Base-by-base conservation (phyloP, 2,888 invertebrate species). In the Aradus depressus region DNA sequence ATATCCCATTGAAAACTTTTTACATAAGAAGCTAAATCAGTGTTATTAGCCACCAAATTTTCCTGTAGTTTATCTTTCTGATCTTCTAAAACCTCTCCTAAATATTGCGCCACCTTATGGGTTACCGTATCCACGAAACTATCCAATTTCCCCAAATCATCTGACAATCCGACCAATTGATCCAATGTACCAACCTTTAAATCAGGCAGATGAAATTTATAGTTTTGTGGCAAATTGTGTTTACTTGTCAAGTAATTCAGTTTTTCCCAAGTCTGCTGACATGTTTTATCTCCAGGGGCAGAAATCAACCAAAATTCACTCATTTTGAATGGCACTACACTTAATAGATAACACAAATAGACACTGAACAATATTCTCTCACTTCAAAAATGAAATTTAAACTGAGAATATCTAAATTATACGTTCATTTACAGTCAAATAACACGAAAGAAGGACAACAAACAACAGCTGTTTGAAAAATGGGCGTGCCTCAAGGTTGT, bases 1-100 rank as follows among this genome's bases (percentile, higher is more conserved):
- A 95, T 87, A 71, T 98, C 98, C 98, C 98, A 99, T 72, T 93
- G 90, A 77, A 97, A 98, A 66, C 89, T 84, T 52, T 92, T 96
- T 65, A 98, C 75, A 72, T 98, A 98, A 57, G 83, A 80, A 57
- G 88, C 84, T 71, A 96, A 76, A 74, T 95, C 95, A 73, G 96
- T 86, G 74, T 93, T 95, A 72, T 96, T 97, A 62, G 96, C 95
- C 74, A 84, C 80, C 63, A 98, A 75, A 72, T 97, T 96, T 72
- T 98, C 98, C 61, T 88, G 85, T 37, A 98, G 77, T 70, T 96
- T 95, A 69, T 95, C 95, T 60, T 89, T 80, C 67, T 96, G 91
- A 67, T 95, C 96, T 73, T 98, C 97, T 51, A 98, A 75, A 62
- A 97, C 95, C 72, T 98, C 98, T 51, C 91, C 92, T 60, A 97